These are phyloP conservation scores for Amphipoea lucens DNA, from an alignment of 2,888 invertebrate genomes.

Conservation along the genomic window DNA sequence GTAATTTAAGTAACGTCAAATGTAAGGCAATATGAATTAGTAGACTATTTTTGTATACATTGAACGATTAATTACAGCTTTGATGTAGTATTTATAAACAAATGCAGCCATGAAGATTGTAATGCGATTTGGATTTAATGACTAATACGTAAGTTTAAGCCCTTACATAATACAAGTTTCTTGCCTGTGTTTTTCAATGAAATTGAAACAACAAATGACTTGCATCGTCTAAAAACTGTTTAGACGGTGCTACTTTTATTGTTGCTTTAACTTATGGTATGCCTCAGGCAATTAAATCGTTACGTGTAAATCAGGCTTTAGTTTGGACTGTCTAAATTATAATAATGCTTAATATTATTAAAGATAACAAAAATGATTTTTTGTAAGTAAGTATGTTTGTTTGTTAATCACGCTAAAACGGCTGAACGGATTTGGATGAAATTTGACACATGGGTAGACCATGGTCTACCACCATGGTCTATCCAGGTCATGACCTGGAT, in stretches of 20 bases:
- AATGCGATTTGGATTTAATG: slow-evolving; percentile 16
- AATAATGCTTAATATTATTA: too few relatives aligned
- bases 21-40: slow-evolving; percentile 5
- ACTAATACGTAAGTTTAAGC: background rate
- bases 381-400: too few relatives aligned
- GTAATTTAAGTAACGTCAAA: background rate
- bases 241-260: background rate
- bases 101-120: background rate
- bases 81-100: background rate
- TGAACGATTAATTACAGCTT: slow-evolving; percentile 16
- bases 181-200: background rate
- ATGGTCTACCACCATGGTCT: too few relatives aligned
- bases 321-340: background rate
- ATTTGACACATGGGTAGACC: too few relatives aligned
- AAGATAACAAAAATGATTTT: too few relatives aligned
- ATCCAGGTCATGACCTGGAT: too few relatives aligned
- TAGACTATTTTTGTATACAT: slow-evolving; percentile 18
- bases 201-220: too few relatives aligned
- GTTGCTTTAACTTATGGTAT: background rate
- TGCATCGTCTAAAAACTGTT: too few relatives aligned
- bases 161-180: background rate
- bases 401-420: too few relatives aligned
- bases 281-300: background rate
- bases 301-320: background rate
- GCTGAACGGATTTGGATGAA: too few relatives aligned